Evolutionary conservation across 2,797 vertebrate species (phyloP), one percentile per base, ranked within the genome.

Genomic region (Moxostoma hubbsi): DNA sequence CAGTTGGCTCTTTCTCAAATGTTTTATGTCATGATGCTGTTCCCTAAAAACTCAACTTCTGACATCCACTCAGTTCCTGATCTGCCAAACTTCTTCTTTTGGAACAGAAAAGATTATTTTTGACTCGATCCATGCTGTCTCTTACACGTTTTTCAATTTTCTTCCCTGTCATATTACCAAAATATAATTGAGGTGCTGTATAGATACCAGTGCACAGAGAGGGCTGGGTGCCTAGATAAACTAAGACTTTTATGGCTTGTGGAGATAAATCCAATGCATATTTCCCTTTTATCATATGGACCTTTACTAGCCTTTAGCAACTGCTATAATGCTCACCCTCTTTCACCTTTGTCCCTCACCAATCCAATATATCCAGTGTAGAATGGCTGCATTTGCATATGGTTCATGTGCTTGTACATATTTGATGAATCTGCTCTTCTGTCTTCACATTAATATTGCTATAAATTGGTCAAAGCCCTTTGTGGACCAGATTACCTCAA

Each of bases 161-260:
- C 66, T 70, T 77, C 70, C 55, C n/a, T 50, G 70, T 63, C 59
- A 45, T 82, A 72, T 77, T 45, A 61, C 73, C 51, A 77, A 78
- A 67, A 53, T 75, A 72, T 79, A 65, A 72, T 77, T 82, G 64
- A 78, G 50, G 51, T 46, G 53, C 72, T 59, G 73, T 83, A 67
- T 63, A 59, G 62, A 64, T 81, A 77, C 58, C 81, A 78, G 75
- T 9, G 18, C 66, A 77, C 51, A 77, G 49, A 53, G 36, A 51
- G 55, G 83, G 77, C 82, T 45, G 49, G 4, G 69, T 72, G 79
- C 77, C 85, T 63, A 85, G 75, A 82, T 59, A 85, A 85, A 82
- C 68, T 81, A 82, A 77, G 71, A 79, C 4, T 82, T 83, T 83
- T 71, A 77, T 81, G 80, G 83, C 82, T 82, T 86, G 80, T 77